Percentiles rank a stretch among this genome's conserved stretches.
Evolutionary conservation across 2,888 invertebrate species (phyloP).

Genomic region (Psylliodes chrysocephalus): DNA sequence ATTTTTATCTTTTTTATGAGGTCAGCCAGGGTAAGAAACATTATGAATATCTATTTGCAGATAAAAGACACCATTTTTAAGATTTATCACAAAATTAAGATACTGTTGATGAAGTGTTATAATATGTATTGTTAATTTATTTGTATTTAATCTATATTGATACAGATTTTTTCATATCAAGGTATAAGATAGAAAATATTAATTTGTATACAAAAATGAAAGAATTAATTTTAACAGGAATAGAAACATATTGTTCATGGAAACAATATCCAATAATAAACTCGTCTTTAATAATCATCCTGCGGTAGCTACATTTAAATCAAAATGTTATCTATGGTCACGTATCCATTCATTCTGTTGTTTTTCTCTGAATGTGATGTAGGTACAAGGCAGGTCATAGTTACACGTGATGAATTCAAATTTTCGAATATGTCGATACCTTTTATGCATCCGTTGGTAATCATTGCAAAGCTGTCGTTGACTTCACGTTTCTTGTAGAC

Average conservation of each 20-base stretch:
- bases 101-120: not conserved
- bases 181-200: no score
- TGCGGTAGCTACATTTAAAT: conserved; percentile 6
- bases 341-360: conserved; percentile 24
- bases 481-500: not conserved
- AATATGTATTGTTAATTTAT: not conserved
- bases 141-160: no score
- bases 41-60: not conserved
- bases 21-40: not conserved
- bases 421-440: conserved; percentile 22
- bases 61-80: not conserved
- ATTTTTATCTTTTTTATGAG: not conserved
- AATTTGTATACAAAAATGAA: no score
- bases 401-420: conserved; percentile 33
- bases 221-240: no score
- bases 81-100: not conserved
- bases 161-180: no score
- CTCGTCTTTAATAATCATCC: not conserved
- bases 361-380: conserved; percentile 34
- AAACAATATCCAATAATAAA: no score
- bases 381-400: conserved; percentile 31
- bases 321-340: conserved; percentile 3
- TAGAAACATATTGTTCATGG: no score
- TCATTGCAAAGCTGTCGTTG: conserved; percentile 26
- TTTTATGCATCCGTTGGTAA: conserved; percentile 40